Conservation (phyloP, 2,797 vertebrate species). For the Gila robusta region DNA sequence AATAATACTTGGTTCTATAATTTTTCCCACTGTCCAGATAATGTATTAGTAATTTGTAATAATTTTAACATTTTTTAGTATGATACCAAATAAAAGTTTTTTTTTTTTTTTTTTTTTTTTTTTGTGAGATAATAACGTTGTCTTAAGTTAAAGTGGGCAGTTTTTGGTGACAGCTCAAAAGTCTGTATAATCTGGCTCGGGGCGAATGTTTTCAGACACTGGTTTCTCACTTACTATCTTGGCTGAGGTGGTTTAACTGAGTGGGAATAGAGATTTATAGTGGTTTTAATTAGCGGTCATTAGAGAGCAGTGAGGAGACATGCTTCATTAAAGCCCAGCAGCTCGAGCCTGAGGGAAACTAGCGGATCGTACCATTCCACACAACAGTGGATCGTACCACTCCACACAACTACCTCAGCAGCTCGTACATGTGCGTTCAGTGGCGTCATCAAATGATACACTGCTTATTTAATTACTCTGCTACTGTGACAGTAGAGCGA, state of each 20-base stretch:
- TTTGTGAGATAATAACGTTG: no score
- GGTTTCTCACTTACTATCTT: slow-evolving; percentile 29
- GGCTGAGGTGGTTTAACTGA: slow-evolving; percentile 9
- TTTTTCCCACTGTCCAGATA: neutral
- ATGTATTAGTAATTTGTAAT: neutral
- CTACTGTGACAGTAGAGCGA: neutral
- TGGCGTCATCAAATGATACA: neutral
- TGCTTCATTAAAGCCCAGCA: slow-evolving; percentile 24
- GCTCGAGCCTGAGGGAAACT: neutral
- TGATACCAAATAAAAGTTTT: neutral
- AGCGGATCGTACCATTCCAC: neutral
- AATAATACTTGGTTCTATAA: neutral
- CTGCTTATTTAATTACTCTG: slow-evolving; percentile 24
- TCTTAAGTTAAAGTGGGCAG: neutral
- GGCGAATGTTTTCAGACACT: slow-evolving; percentile 10
- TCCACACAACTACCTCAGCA: slow-evolving; percentile 4
- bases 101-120: neutral
- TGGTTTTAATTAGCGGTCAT: neutral
- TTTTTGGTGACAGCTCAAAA: neutral
- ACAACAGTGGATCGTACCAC: neutral
- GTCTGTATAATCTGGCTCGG: neutral
- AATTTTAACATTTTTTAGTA: neutral
- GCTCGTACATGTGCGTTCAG: no score
- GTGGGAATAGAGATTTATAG: neutral
- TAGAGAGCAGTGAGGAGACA: slow-evolving; percentile 17